Evolutionary conservation across 2,888 invertebrate species (phyloP), one percentile per base, ranked within the genome.

Genomic region (Dendrolimus pini): DNA sequence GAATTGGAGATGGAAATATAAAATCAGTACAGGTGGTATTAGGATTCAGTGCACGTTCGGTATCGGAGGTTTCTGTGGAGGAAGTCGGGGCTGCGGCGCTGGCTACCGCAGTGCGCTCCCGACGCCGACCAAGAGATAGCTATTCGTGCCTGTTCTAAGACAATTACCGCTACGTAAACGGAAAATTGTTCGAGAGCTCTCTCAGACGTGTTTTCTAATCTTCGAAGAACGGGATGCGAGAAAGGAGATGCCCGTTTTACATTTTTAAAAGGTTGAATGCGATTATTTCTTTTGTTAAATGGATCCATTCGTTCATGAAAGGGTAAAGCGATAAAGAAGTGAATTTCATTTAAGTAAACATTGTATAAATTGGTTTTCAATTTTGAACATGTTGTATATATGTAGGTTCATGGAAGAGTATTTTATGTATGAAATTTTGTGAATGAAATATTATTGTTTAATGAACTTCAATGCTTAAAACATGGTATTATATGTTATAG

Each of bases 101-200:
- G 75, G 77, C 75, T 80, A 75, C 84, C 86, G 88, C 88, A 87
- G 72, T 85, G 85, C 88, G 85, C 85, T 72, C 69, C 65, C 66
- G 63, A 68, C 69, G 61, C 68, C 70, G 65, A 68, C 75, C 75
- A 74, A 68, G 65, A 74, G 79, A 77, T 78, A 78, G 72, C 76
- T 81, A 75, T 75, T 74, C 75, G 71, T 85, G 83, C 82, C 83
- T 83, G 80, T 78, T 82, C 80, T 83, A 78, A 86, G 84, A 87
- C 86, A 89, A 89, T 88, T 88, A 88, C 87, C 79, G 81, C 85
- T 80, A 83, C 83, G 85, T 85, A 86, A 87, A 84, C 87, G 85
- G 85, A 88, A 87, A 88, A 88, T 82, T 81, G 84, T 82, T 83
- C 80, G 72, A 78, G 78, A 84, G 77, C 81, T 82, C 77, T 82